Conservation (phyloP, 2,797 vertebrate species). For the Liasis olivaceus region DNA sequence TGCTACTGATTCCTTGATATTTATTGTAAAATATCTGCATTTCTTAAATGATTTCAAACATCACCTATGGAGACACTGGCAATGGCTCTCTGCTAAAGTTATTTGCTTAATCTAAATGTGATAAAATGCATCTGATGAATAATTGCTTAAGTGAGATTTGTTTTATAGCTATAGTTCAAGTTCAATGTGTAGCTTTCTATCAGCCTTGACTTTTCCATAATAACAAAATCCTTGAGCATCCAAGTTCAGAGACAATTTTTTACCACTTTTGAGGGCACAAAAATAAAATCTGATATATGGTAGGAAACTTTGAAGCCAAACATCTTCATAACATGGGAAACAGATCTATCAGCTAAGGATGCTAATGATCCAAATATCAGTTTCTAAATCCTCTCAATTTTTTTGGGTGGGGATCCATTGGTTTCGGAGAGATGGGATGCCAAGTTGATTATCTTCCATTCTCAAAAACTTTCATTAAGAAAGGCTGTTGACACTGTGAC, state of each 20-base stretch:
- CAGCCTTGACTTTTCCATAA: constrained; percentile 25
- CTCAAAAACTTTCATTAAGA: neutral
- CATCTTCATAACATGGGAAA: neutral
- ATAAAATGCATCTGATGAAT: rapidly evolving
- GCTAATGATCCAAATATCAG: neutral
- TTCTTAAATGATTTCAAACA: neutral
- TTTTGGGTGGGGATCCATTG: neutral
- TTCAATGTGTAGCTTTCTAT: neutral
- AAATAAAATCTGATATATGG: neutral
- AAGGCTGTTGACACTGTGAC: neutral
- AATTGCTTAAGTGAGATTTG: neutral
- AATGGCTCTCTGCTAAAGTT: neutral
- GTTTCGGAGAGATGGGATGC: neutral
- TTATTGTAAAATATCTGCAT: neutral
- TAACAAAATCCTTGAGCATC: neutral
- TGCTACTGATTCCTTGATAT: neutral
- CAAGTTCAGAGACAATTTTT: neutral
- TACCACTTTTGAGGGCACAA: neutral
- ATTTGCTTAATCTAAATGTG: neutral
- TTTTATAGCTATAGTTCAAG: rapidly evolving
- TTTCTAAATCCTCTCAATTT: neutral
- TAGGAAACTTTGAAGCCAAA: neutral
- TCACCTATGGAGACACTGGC: neutral
- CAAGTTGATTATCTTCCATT: neutral
- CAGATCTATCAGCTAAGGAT: neutral